Evolutionary conservation across 2,113 vertebrate species (phyloP).

Genomic region (Nothoprocta pentlandii): DNA sequence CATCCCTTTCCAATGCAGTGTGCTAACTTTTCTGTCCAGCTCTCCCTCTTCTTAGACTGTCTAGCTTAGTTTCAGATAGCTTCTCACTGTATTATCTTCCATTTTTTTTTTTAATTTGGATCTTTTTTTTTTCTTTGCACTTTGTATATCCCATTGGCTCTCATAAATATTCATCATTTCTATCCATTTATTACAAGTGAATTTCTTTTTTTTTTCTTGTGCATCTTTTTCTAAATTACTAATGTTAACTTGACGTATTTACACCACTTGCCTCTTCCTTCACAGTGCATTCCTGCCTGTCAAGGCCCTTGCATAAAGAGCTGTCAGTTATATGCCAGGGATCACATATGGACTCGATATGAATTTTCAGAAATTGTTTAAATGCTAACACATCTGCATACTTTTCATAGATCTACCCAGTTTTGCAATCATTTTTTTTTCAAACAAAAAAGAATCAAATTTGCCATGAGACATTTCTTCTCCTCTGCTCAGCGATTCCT

Average conservation of each 20-base stretch:
- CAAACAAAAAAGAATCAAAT: not conserved
- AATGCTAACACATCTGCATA: not conserved
- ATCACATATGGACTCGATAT: not conserved
- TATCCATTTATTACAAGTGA: not conserved
- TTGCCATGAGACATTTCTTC: not conserved
- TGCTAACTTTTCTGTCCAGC: not conserved
- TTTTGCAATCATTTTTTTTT: not conserved
- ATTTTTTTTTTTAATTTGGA: not conserved
- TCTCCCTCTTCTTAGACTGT: not conserved
- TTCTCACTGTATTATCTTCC: not conserved
- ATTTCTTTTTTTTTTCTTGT: constrained; percentile 34
- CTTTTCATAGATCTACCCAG: not conserved
- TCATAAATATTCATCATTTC: not conserved
- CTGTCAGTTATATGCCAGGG: not conserved
- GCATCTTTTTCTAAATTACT: not conserved
- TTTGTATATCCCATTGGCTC: not conserved
- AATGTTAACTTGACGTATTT: not conserved
- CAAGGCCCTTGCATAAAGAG: not conserved
- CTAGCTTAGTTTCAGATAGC: not conserved
- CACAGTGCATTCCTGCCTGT: not conserved
- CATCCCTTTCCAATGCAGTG: not conserved
- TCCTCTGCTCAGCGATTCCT: not conserved
- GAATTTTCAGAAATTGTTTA: constrained; percentile 20
- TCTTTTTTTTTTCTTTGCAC: not conserved
- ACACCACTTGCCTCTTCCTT: not conserved